Conservation (phyloP, 1,140 invertebrate species). For the Drosophila lowei region DNA sequence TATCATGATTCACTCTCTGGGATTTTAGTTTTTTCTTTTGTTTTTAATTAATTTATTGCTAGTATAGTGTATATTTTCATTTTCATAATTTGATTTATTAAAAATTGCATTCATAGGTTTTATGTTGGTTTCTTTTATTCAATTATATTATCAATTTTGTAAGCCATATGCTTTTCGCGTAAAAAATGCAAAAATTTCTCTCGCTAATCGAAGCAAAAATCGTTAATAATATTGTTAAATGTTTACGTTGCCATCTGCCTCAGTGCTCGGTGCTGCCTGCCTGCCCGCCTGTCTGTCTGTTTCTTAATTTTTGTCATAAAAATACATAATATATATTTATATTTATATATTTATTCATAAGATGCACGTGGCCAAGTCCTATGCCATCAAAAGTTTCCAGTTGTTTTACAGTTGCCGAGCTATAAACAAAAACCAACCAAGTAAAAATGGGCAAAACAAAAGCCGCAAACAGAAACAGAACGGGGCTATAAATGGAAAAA, state of each 20-base stretch:
- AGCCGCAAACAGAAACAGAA: conserved; percentile 51
- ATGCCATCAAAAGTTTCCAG: conserved; percentile 50
- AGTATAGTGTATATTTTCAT: conserved; percentile 68
- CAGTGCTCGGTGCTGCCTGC: conserved; percentile 37
- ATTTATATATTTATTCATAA: conserved; percentile 75
- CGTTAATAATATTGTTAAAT: conserved; percentile 71
- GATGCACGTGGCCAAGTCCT: conserved; percentile 69
- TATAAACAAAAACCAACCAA: conserved; percentile 19
- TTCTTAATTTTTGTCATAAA: conserved; percentile 66
- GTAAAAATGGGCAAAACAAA: conserved; percentile 48
- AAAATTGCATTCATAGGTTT: conserved; percentile 67
- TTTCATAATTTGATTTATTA: conserved; percentile 80
- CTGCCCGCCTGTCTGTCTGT: conserved; percentile 8
- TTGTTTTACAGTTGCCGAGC: conserved; percentile 40
- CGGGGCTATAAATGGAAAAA: conserved; percentile 38
- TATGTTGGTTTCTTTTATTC: conserved; percentile 37
- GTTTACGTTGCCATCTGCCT: conserved; percentile 33
- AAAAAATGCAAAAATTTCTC: conserved; percentile 74
- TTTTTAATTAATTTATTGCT: conserved; percentile 66
- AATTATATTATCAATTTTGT: conserved; percentile 75
- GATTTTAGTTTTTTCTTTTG: conserved; percentile 23
- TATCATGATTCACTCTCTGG: conserved; percentile 27
- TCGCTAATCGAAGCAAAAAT: conserved; percentile 80
- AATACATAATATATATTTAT: conserved; percentile 67
- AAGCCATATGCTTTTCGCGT: conserved; percentile 72